These are phyloP conservation scores for Onychomys leucogaster DNA, from an alignment of 2,797 vertebrate genomes.

Conservation along the genomic window DNA sequence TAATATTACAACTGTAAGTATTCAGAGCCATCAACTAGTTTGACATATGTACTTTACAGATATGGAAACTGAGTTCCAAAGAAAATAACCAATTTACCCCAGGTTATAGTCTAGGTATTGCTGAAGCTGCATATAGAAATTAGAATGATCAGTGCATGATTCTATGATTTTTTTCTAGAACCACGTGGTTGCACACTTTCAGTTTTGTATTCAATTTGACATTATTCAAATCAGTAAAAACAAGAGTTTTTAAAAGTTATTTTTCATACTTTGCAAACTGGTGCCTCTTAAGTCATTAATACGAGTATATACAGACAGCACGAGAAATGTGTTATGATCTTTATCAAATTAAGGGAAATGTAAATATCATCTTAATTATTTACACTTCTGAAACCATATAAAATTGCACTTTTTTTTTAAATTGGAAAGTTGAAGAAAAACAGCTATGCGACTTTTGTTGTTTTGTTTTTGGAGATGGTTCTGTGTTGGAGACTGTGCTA, in stretches of 20 bases:
- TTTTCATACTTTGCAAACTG: conserved; percentile 85
- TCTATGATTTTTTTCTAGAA: background rate
- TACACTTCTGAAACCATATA: conserved; percentile 54
- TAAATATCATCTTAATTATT: conserved; percentile 80
- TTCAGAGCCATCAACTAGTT: conserved; percentile 31
- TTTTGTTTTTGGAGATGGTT: conserved; percentile 51
- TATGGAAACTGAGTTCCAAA: conserved; percentile 36
- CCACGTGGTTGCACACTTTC: background rate
- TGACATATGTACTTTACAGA: background rate
- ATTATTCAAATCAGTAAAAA: conserved; percentile 81
- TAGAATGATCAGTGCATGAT: background rate
- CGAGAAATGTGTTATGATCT: conserved; percentile 80
- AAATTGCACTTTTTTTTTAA: background rate
- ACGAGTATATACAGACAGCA: conserved; percentile 69
- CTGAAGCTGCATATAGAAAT: conserved; percentile 36
- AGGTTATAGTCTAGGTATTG: background rate
- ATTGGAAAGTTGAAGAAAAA: background rate
- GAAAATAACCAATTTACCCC: background rate
- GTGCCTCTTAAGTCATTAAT: conserved; percentile 80
- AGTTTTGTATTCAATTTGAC: conserved; percentile 54
- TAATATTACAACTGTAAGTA: conserved; percentile 49
- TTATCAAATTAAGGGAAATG: conserved; percentile 77
- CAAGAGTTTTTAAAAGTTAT: conserved; percentile 80
- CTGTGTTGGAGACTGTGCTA: background rate
- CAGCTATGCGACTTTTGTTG: background rate